A percentile compares a stretch with the other conserved stretches of the same genome.
phyloP scores from a whole-genome alignment of 2,797 vertebrate genomes.

The Decapterus maruadsi region DNA sequence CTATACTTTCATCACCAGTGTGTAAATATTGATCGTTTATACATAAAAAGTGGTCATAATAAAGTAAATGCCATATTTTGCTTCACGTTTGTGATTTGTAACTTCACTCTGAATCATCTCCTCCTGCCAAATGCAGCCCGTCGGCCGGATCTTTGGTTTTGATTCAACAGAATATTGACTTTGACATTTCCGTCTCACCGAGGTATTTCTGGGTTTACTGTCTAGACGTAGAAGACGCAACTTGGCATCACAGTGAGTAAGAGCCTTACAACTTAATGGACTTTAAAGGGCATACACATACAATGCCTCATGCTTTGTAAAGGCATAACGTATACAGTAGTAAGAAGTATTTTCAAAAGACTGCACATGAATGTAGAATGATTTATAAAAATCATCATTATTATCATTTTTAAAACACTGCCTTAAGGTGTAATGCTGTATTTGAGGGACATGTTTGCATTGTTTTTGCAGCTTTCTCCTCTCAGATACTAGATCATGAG shows the following conservation, averaged over 20 bases:
- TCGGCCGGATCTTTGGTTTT: background rate
- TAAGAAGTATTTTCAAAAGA: background rate
- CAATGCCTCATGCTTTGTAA: conserved; percentile 11
- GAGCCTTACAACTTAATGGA: conserved; percentile 80
- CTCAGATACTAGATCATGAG: background rate
- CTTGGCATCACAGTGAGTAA: conserved; percentile 75
- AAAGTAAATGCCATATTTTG: conserved; percentile 70
- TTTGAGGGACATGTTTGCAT: background rate
- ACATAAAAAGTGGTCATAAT: conserved; percentile 78
- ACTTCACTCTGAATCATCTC: background rate
- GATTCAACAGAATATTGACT: conserved; percentile 25
- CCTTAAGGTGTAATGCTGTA: background rate
- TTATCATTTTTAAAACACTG: background rate
- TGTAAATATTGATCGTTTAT: conserved; percentile 83
- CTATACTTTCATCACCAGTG: conserved; percentile 61
- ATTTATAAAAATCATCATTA: background rate
- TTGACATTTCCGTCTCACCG: conserved; percentile 54
- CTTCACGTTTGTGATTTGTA: conserved; percentile 40
- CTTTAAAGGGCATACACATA: conserved; percentile 74
- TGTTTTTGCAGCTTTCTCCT: background rate
- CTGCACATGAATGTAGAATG: background rate
- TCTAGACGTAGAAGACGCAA: conserved; percentile 63
- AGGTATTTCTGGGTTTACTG: conserved; percentile 70
- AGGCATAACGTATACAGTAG: background rate
- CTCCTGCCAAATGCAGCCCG: background rate